Evolutionary conservation across 2,797 vertebrate genomes (phyloP).

Genomic region (Anabacerthia variegaticeps): DNA sequence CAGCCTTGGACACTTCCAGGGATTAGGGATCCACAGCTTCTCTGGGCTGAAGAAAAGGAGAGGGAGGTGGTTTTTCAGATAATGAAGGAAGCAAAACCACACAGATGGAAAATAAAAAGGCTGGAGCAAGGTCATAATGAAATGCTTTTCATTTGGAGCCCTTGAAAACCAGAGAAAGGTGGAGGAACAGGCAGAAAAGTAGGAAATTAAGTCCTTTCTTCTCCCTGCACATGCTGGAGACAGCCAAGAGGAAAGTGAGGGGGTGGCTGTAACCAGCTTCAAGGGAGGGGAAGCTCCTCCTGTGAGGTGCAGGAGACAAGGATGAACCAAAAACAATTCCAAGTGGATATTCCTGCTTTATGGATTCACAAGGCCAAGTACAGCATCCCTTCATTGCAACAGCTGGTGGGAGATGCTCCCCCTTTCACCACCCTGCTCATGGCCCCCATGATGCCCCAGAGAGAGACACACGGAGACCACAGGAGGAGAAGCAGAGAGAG

Average conservation of each 20-base stretch:
- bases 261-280: background rate
- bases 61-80: background rate
- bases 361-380: rapidly evolving
- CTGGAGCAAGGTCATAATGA: background rate
- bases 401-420: too few relatives aligned
- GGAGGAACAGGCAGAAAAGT: background rate
- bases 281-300: background rate
- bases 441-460: too few relatives aligned
- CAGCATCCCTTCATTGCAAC: rapidly evolving
- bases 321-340: background rate
- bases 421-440: too few relatives aligned
- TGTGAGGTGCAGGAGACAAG: rapidly evolving
- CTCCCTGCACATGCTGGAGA: background rate
- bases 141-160: background rate
- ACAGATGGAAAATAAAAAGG: background rate
- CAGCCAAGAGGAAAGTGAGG: background rate
- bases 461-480: too few relatives aligned
- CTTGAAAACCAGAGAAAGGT: background rate
- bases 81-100: background rate
- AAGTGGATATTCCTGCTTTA: rapidly evolving
- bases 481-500: too few relatives aligned
- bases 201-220: background rate
- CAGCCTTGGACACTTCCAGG: background rate
- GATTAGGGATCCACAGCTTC: background rate
- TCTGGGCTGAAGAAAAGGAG: background rate